Evolutionary conservation across 2,888 invertebrate species (phyloP), one percentile per base, ranked within the genome.

Genomic region (Parthenolecanium corni): DNA sequence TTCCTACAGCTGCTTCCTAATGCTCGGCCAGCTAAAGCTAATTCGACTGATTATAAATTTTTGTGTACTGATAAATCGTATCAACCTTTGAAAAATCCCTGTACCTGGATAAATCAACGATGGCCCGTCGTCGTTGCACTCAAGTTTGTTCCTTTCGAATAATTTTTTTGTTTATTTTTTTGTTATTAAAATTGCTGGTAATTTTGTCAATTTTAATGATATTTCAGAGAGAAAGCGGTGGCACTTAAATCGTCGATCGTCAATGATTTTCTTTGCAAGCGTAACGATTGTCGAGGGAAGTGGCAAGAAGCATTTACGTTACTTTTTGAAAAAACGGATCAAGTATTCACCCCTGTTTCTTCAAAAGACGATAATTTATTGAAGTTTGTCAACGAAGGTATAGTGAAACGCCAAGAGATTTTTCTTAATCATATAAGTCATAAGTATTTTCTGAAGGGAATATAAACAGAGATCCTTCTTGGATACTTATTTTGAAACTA

Each of bases 61-160:
- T 66, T 77, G 42, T 77, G 77, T 66, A 70, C 71, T 5, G 71
- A 74, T 66, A 74, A 74, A 62, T 66, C 68, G 3, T 65, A 71
- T 23, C 67, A 69, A 57, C 66, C 70, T 24, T 58, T 74, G 16
- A 11, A 52, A 2, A 63, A 66, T 0, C 79, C 82, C 0, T 84
- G 84, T 69, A 72, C 78, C 18, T 80, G 84, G 78, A 74, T 82
- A 2, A 76, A 74, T 46, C 83, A 84, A 69, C 82, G 83, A 0
- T 82, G 82, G 80, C 73, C 74, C 5, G 74, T 79, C 0, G 73
- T 84, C 1, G 74, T 82, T 0, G 74, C 79, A 4, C 74, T 74
- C 66, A 74, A 73, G 83, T 83, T 72, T 6, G 31, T n/a, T 1
- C 36, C 44, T 44, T 9, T n/a, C n/a, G n/a, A n/a, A n/a, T n/a